Conservation (phyloP, 2,888 invertebrate genomes). For the Agrotis ipsilon region DNA sequence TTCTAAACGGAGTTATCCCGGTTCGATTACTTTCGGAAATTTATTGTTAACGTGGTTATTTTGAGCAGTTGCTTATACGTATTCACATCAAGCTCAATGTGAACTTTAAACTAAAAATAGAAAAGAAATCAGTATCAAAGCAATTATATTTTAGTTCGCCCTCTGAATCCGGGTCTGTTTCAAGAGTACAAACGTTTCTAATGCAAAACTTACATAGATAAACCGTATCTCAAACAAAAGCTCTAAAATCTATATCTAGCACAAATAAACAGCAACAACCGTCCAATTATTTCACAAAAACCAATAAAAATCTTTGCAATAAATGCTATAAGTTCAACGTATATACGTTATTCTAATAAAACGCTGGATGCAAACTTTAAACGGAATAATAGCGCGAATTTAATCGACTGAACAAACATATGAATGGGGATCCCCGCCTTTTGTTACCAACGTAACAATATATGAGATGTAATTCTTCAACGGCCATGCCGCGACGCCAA, state of each 20-base stretch:
- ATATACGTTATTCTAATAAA: constrained; percentile 60
- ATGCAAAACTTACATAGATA: background rate
- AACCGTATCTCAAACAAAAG: background rate
- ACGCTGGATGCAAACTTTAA: constrained; percentile 63
- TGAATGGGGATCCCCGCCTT: constrained; percentile 63
- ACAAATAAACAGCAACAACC: constrained; percentile 1
- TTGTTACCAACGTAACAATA: constrained; percentile 65
- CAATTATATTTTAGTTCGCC: too few species aligned
- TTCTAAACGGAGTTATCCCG: too few species aligned
- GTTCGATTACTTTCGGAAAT: too few species aligned
- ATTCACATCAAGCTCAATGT: too few species aligned
- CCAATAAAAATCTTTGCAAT: constrained; percentile 21
- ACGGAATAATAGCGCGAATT: constrained; percentile 65
- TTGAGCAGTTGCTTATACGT: too few species aligned
- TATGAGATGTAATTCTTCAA: constrained; percentile 69
- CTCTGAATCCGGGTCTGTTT: too few species aligned
- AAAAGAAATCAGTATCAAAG: too few species aligned
- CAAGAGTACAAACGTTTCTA: background rate
- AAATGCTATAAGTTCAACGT: constrained; percentile 29
- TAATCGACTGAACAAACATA: constrained; percentile 71
- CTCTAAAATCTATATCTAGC: background rate
- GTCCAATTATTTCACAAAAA: constrained; percentile 13
- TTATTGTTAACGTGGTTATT: too few species aligned
- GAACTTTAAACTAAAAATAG: too few species aligned
- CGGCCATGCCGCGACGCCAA: constrained; percentile 51